Conservation (phyloP, 2,113 vertebrate species). For the Melanerpes formicivorus region DNA sequence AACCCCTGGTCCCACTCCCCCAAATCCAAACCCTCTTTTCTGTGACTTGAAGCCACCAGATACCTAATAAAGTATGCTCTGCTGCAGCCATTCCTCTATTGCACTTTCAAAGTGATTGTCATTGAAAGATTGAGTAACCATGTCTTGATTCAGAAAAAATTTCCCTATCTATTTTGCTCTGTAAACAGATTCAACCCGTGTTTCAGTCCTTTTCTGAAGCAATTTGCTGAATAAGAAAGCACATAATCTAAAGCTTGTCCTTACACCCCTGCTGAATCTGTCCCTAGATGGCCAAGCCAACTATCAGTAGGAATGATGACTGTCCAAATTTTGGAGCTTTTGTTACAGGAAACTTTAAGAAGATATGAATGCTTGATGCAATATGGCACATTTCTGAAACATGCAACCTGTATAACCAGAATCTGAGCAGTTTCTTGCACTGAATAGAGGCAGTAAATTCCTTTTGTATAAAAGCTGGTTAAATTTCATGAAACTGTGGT, state of each 20-base stretch:
- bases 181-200: not conserved
- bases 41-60: not conserved
- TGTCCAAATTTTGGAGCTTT: not conserved
- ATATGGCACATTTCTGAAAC: not conserved
- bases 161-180: not conserved
- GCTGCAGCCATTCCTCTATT: not conserved
- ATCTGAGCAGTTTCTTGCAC: not conserved
- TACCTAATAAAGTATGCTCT: not conserved
- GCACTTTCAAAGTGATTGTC: not conserved
- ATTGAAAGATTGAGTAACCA: not conserved
- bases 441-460: not conserved
- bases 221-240: not conserved
- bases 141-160: not conserved
- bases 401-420: not conserved
- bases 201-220: not conserved
- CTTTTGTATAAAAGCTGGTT: not conserved
- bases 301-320: not conserved
- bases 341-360: not conserved
- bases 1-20: not conserved
- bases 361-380: not conserved
- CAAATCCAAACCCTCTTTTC: not conserved
- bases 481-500: not conserved
- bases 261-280: not conserved
- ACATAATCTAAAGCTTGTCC: not conserved
- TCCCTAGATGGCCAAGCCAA: not conserved